Evolutionary conservation across 2,797 vertebrate species (phyloP).

Genomic region (Coranthus polyacanthus): DNA sequence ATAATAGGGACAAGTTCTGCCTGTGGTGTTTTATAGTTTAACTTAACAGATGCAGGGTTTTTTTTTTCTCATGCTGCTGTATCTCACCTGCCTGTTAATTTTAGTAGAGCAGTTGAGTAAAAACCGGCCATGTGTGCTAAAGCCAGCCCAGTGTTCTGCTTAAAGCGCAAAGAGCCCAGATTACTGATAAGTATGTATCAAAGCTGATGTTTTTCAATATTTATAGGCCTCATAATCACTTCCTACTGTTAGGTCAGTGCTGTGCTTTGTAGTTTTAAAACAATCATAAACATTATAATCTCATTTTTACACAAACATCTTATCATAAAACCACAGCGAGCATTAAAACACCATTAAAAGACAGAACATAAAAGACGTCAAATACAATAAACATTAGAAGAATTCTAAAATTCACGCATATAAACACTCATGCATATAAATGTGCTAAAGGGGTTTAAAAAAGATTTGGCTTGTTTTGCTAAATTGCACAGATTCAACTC

Average conservation of each 20-base stretch:
- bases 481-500: conserved; percentile 34
- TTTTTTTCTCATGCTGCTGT: background rate
- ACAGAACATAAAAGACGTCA: conserved; percentile 49
- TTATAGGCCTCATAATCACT: conserved; percentile 31
- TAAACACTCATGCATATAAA: conserved; percentile 28
- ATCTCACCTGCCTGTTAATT: conserved; percentile 5
- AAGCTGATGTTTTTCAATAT: conserved; percentile 16
- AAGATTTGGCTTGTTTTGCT: conserved; percentile 44
- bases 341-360: conserved; percentile 56
- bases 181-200: conserved; percentile 28
- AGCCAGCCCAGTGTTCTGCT: background rate
- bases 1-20: conserved; percentile 35
- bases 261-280: conserved; percentile 59
- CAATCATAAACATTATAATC: conserved; percentile 66
- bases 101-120: conserved; percentile 8
- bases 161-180: conserved; percentile 12
- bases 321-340: conserved; percentile 60
- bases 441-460: conserved; percentile 42
- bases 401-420: conserved; percentile 39
- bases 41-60: conserved; percentile 14
- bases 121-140: conserved; percentile 3
- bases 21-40: conserved; percentile 25
- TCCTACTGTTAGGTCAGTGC: conserved; percentile 24
- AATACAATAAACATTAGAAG: conserved; percentile 42
- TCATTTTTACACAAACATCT: conserved; percentile 60